phyloP scores from a whole-genome alignment of 2,113 vertebrate species.

The Rallus limicola region DNA sequence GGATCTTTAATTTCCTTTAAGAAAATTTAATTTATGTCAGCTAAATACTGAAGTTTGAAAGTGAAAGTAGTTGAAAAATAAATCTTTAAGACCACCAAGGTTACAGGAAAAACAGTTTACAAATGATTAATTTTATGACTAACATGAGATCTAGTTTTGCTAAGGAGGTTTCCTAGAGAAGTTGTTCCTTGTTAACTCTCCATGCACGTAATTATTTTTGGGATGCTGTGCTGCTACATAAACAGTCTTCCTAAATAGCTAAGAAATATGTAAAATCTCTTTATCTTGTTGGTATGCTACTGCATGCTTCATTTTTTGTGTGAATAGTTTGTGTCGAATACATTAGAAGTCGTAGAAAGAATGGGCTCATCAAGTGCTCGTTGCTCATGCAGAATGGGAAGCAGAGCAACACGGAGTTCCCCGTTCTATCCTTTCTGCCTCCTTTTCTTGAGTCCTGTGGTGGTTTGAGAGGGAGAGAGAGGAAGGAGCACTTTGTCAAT shows the following conservation, averaged over 20 bases:
- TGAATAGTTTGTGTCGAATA: background rate
- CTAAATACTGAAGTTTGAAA: background rate
- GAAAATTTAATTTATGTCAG: background rate
- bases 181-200: background rate
- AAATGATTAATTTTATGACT: background rate
- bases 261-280: conserved; percentile 6
- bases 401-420: rapidly evolving
- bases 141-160: background rate
- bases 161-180: background rate
- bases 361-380: background rate
- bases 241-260: conserved; percentile 13
- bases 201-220: conserved; percentile 8
- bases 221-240: background rate
- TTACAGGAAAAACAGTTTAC: background rate
- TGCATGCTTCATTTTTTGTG: background rate
- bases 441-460: background rate
- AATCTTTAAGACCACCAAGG: background rate
- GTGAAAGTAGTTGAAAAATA: background rate
- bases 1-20: conserved; percentile 10
- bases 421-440: background rate
- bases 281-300: background rate
- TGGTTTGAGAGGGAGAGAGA: background rate
- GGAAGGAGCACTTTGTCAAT: background rate
- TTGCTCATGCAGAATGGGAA: background rate
- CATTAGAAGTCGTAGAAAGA: background rate